A percentile compares a stretch with the other conserved stretches of the same genome.
phyloP scores from a whole-genome alignment of 2,113 vertebrate genomes.

The Oxygymnocypris stewartii region DNA sequence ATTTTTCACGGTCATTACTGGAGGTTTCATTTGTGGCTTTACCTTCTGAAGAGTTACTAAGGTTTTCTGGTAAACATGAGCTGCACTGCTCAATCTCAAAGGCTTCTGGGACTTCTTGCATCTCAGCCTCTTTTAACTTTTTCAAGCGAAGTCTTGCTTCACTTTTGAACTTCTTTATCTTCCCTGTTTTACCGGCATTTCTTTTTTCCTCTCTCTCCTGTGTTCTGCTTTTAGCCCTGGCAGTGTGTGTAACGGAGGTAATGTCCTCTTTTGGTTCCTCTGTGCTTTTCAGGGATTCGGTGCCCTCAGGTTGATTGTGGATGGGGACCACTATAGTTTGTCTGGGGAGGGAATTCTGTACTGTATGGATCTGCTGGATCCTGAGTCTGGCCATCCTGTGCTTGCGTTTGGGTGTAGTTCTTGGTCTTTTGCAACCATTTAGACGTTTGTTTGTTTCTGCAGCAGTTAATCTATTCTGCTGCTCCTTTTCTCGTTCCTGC shows the following conservation, averaged over 20 bases:
- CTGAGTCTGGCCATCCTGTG: slow-evolving; percentile 94
- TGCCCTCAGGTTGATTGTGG: slow-evolving; percentile 45
- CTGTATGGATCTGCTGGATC: slow-evolving; percentile 92
- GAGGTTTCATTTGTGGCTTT: slow-evolving; percentile 43
- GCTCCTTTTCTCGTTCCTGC: slow-evolving; percentile 88
- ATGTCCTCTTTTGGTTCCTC: slow-evolving; percentile 54
- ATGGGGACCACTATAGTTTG: slow-evolving; percentile 80
- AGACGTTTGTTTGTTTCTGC: slow-evolving; percentile 90
- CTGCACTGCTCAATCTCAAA: slow-evolving; percentile 71
- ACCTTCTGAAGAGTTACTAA: slow-evolving; percentile 51
- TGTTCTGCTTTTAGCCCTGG: slow-evolving; percentile 83
- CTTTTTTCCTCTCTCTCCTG: slow-evolving; percentile 89
- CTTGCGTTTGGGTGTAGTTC: slow-evolving; percentile 92
- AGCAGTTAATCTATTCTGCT: slow-evolving; percentile 82
- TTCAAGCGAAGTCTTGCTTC: slow-evolving; percentile 95
- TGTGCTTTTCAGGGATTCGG: slow-evolving; percentile 49
- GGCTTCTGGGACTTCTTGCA: slow-evolving; percentile 82
- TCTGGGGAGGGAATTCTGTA: slow-evolving; percentile 84
- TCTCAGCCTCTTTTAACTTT: slow-evolving; percentile 84
- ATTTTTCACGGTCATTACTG: slow-evolving; percentile 47
- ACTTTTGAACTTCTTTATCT: slow-evolving; percentile 98
- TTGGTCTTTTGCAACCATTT: slow-evolving; percentile 89
- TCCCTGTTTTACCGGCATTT: slow-evolving; percentile 86
- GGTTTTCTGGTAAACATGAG: slow-evolving; percentile 56
- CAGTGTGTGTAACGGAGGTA: slow-evolving; percentile 73